phyloP scores from a whole-genome alignment of 1,140 invertebrate genomes.

The Drosophila nigromelanica region DNA sequence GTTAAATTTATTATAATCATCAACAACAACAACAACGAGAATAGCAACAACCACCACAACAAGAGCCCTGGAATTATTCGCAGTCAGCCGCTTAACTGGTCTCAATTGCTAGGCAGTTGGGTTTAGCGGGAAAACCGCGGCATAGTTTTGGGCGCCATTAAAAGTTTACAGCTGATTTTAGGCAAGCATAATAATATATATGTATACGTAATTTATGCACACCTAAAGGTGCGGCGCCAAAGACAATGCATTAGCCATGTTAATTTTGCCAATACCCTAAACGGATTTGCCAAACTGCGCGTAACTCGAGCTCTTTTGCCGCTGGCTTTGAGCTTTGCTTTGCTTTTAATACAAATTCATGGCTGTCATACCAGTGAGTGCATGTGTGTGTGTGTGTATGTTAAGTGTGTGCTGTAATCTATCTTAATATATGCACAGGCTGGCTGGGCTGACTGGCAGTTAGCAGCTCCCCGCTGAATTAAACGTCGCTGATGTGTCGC shows the following conservation, averaged over 20 bases:
- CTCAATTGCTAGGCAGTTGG: slow-evolving; percentile 38
- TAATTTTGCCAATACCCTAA: slow-evolving; percentile 52
- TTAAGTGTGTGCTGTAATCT: slow-evolving; percentile 60
- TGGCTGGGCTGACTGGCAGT: slow-evolving; percentile 3
- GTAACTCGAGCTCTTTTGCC: slow-evolving; percentile 29
- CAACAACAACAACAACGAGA: slow-evolving; percentile 15
- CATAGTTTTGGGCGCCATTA: slow-evolving; percentile 56
- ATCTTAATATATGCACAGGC: slow-evolving; percentile 76
- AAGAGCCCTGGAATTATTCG: neutral
- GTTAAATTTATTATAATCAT: slow-evolving; percentile 79
- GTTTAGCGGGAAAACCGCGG: slow-evolving; percentile 44
- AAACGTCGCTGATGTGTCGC: slow-evolving; percentile 22
- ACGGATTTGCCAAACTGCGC: slow-evolving; percentile 38
- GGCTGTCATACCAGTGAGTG: slow-evolving; percentile 53
- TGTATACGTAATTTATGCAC: slow-evolving; percentile 72
- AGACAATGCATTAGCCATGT: slow-evolving; percentile 65
- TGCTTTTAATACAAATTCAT: slow-evolving; percentile 75
- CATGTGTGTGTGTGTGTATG: slow-evolving; percentile 27
- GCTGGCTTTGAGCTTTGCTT: slow-evolving; percentile 24
- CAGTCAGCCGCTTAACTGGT: slow-evolving; percentile 21
- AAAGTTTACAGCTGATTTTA: slow-evolving; percentile 46
- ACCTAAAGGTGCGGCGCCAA: slow-evolving; percentile 60
- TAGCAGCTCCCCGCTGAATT: slow-evolving; percentile 19
- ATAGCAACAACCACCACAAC: slow-evolving; percentile 1
- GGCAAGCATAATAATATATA: neutral